These are phyloP conservation scores for Promerops cafer DNA, from an alignment of 2,113 vertebrate species.

Conservation along the genomic window DNA sequence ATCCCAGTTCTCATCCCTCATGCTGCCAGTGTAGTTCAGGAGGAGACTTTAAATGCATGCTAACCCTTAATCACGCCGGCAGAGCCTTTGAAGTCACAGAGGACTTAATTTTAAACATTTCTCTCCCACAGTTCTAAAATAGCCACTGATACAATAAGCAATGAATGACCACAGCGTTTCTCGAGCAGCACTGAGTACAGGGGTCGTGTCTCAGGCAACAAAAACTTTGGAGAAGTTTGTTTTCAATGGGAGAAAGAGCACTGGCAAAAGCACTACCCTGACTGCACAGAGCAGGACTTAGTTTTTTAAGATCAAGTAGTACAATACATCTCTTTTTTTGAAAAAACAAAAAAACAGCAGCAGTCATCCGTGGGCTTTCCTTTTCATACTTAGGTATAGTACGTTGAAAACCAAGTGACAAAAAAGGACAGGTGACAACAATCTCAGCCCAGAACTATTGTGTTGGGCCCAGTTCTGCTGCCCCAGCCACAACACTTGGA, in stretches of 20 bases:
- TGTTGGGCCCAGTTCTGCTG: conserved; percentile 46
- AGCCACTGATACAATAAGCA: not conserved
- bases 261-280: not conserved
- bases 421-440: conserved; percentile 75
- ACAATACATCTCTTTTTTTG: not conserved
- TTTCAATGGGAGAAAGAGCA: not conserved
- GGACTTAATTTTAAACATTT: not conserved
- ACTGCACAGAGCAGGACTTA: not conserved
- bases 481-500: conserved; percentile 69
- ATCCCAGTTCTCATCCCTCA: not conserved
- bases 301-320: not conserved
- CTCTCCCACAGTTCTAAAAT: conserved; percentile 20
- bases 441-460: conserved; percentile 39
- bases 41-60: not conserved
- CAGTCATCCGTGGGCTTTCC: not conserved
- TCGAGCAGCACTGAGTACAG: rapidly evolving
- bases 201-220: not conserved
- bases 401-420: conserved; percentile 28
- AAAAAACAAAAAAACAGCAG: not conserved
- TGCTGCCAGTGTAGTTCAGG: not conserved
- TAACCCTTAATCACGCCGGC: not conserved
- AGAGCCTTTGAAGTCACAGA: not conserved
- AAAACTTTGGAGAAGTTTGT: not conserved
- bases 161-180: rapidly evolving
- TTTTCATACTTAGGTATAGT: not conserved